These are phyloP conservation scores for Coptodon bakossiorum DNA, from an alignment of 2,113 vertebrate species.

Conservation along the genomic window DNA sequence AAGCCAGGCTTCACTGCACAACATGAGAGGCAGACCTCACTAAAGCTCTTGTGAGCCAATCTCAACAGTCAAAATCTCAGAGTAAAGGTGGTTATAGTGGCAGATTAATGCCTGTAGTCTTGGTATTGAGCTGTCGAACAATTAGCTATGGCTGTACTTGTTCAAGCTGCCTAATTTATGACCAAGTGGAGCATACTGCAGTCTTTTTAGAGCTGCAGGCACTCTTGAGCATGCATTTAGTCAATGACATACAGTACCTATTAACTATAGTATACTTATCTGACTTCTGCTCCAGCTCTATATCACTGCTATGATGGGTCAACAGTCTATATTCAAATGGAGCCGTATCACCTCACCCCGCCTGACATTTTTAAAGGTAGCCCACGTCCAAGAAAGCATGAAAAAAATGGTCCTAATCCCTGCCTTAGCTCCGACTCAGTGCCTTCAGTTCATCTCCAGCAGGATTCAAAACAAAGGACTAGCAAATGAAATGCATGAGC, in stretches of 20 bases:
- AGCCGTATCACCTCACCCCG: conserved; percentile 36
- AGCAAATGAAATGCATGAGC: conserved; percentile 63
- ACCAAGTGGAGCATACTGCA: background rate
- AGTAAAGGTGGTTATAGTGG: background rate
- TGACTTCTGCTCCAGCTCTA: background rate
- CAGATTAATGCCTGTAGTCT: background rate
- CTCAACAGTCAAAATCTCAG: background rate
- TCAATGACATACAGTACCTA: background rate
- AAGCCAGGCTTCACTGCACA: background rate
- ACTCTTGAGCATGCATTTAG: background rate
- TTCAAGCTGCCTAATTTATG: background rate
- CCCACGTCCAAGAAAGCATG: conserved; percentile 42
- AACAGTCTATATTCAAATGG: conserved; percentile 18
- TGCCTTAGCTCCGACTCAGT: conserved; percentile 52
- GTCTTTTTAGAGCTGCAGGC: background rate
- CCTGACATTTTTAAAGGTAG: conserved; percentile 43
- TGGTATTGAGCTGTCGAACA: background rate
- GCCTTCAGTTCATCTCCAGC: conserved; percentile 52
- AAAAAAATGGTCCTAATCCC: conserved; percentile 54
- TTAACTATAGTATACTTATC: background rate
- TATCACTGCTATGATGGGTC: background rate
- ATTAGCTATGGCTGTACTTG: background rate
- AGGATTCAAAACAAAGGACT: conserved; percentile 59
- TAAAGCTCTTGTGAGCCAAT: background rate
- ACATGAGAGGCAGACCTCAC: background rate